These are phyloP conservation scores for Macropis europaea DNA, from an alignment of 2,888 invertebrate genomes.

Conservation along the genomic window DNA sequence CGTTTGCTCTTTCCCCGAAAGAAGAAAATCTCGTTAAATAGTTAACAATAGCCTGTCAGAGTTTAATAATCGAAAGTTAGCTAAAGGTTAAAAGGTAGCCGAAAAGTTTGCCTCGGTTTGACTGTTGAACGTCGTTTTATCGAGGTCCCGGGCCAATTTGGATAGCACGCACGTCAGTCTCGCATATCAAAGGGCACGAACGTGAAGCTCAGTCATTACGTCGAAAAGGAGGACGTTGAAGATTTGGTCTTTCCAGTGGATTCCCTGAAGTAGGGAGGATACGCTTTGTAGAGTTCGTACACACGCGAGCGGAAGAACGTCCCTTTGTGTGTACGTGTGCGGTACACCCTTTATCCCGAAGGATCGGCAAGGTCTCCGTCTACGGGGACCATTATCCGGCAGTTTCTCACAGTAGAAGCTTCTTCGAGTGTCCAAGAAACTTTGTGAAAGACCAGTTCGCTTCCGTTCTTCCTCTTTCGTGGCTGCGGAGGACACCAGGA, in stretches of 20 bases:
- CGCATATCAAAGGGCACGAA: conserved; percentile 41
- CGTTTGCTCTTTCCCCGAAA: too few species aligned
- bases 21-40: too few species aligned
- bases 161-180: conserved; percentile 3
- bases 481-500: conserved; percentile 75
- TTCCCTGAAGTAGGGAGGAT: conserved; percentile 42
- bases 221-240: conserved; percentile 51
- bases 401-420: conserved; percentile 66
- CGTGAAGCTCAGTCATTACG: conserved; percentile 46
- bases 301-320: conserved; percentile 54
- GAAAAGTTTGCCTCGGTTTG: too few species aligned
- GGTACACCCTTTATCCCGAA: conserved; percentile 69
- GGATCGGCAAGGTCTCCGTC: conserved; percentile 68
- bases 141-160: conserved; percentile 26
- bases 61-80: too few species aligned
- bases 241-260: conserved; percentile 59
- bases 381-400: conserved; percentile 69
- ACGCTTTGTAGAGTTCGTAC: conserved; percentile 57
- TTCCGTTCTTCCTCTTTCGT: conserved; percentile 63
- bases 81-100: too few species aligned
- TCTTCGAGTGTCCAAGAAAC: conserved; percentile 74
- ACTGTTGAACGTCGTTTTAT: too few species aligned
- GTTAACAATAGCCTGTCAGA: too few species aligned
- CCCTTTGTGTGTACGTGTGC: conserved; percentile 59
- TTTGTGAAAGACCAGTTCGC: conserved; percentile 70